Conservation (phyloP, 2,113 vertebrate genomes). For the Platycercus adscitus region DNA sequence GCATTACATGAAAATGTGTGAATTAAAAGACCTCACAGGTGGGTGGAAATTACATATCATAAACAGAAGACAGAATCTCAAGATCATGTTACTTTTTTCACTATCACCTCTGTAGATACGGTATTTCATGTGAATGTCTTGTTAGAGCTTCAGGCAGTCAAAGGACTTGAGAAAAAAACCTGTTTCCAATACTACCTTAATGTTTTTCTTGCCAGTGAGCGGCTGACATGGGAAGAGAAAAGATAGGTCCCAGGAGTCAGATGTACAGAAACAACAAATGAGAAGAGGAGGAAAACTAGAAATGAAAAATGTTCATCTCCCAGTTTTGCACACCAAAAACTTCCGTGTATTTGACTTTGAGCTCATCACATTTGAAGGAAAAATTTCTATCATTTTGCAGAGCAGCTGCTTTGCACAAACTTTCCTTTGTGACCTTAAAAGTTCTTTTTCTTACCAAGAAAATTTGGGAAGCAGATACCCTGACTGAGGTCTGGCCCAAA, state of each 20-base stretch:
- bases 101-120: neutral
- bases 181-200: neutral
- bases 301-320: neutral
- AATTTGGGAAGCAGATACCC: neutral
- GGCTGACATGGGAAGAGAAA: neutral
- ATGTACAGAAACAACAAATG: neutral
- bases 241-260: neutral
- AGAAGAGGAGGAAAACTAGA: neutral
- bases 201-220: neutral
- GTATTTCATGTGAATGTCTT: neutral
- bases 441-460: neutral
- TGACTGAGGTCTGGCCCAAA: neutral
- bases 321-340: neutral
- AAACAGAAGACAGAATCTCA: neutral
- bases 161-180: neutral
- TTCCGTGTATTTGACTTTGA: neutral
- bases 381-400: neutral
- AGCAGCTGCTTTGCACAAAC: neutral
- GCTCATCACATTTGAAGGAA: neutral
- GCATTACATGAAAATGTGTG: rapidly evolving
- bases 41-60: rapidly evolving
- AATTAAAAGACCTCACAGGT: neutral
- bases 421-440: neutral
- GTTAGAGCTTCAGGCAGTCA: neutral
- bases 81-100: neutral